Percentiles rank a stretch among this genome's conserved stretches.
Conservation (phyloP, 2,888 invertebrate genomes). For the Acanthosepion pharaonis region DNA sequence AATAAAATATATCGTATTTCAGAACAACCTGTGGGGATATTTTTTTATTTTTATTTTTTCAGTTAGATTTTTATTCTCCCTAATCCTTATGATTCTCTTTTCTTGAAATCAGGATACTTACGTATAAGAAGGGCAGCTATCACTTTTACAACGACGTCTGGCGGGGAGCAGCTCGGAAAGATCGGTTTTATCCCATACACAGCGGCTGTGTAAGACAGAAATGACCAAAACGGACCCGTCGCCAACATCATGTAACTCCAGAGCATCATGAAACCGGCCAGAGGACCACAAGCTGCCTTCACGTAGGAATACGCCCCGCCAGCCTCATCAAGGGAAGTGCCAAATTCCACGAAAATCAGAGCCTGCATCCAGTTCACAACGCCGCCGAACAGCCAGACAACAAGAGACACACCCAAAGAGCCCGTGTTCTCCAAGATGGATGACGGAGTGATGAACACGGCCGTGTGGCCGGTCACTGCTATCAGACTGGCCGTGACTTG, state of each 20-base stretch:
- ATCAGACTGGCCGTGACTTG: conserved; percentile 54
- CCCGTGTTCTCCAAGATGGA: conserved; percentile 56
- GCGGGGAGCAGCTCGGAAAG: conserved; percentile 56
- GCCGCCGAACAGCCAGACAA: conserved; percentile 57
- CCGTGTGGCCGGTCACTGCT: conserved; percentile 58
- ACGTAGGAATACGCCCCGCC: conserved; percentile 63
- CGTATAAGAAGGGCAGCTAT: conserved; percentile 57
- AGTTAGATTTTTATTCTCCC: neutral
- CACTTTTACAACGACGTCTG: conserved; percentile 55
- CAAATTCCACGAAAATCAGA: conserved; percentile 58
- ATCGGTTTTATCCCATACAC: conserved; percentile 58
- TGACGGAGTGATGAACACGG: conserved; percentile 59
- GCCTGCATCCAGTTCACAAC: conserved; percentile 58
- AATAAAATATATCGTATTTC: too few species aligned
- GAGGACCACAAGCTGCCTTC: conserved; percentile 56
- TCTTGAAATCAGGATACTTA: conserved; percentile 49
- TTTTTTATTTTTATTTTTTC: neutral
- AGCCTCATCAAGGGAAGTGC: conserved; percentile 56
- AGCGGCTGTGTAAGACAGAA: conserved; percentile 55
- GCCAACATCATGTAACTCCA: conserved; percentile 61
- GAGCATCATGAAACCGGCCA: conserved; percentile 59
- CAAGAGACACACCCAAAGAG: conserved; percentile 58
- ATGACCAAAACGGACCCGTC: conserved; percentile 58
- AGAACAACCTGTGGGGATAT: too few species aligned
- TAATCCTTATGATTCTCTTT: too few species aligned